phyloP scores from a whole-genome alignment of 1,140 invertebrate species.

The Drosophila jambulina region DNA sequence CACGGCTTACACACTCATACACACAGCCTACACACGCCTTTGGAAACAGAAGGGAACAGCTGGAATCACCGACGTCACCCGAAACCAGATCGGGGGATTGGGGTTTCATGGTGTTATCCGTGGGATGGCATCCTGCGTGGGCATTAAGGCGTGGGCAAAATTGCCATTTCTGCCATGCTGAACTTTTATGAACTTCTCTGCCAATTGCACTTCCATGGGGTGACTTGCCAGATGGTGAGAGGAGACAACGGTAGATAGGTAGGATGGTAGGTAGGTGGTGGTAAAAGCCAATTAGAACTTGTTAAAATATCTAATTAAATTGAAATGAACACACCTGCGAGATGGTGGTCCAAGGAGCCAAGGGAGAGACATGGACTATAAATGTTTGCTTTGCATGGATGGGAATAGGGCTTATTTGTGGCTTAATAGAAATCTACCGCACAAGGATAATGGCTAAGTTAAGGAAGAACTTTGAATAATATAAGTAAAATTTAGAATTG shows the following conservation, averaged over 20 bases:
- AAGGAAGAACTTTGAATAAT: neutral
- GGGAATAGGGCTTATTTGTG: constrained; percentile 1
- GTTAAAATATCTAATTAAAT: constrained; percentile 44
- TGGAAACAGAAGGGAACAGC: constrained; percentile 19
- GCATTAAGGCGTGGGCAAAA: constrained; percentile 23
- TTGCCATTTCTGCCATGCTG: constrained; percentile 27
- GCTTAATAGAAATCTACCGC: neutral
- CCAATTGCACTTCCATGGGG: constrained; percentile 30
- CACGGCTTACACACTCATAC: constrained; percentile 3
- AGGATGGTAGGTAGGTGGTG: neutral
- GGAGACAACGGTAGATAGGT: neutral
- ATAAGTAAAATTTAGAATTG: neutral
- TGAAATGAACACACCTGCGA: constrained; percentile 26
- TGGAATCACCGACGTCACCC: constrained; percentile 34
- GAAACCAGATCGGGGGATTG: constrained; percentile 9
- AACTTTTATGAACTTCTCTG: constrained; percentile 33
- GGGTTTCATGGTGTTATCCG: neutral
- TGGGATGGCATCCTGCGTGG: constrained; percentile 29
- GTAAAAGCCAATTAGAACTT: constrained; percentile 35
- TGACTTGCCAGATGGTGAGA: neutral
- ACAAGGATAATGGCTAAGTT: neutral
- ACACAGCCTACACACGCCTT: constrained; percentile 7
- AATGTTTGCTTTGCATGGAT: constrained; percentile 2
- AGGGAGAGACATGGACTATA: neutral
- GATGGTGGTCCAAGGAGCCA: neutral